Evolutionary conservation across 1,140 invertebrate genomes (phyloP).

Genomic region (Vollenhovia emeryi): DNA sequence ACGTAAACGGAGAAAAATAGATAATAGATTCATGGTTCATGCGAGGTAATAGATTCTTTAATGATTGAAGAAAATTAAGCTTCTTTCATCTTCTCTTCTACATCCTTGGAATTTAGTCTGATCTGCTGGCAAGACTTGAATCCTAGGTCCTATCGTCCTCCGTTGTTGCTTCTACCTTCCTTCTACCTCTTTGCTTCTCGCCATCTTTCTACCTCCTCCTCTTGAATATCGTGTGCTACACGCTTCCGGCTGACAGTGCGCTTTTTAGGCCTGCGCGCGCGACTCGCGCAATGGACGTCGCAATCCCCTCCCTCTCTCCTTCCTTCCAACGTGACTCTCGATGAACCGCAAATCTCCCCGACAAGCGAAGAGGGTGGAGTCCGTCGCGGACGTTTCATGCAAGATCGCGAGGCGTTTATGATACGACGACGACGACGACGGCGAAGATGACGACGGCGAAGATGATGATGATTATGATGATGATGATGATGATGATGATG

Average conservation of each 20-base stretch:
- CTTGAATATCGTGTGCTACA: constrained; percentile 61
- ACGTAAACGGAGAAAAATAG: background rate
- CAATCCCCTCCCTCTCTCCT: constrained; percentile 1
- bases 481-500: background rate
- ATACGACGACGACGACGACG: background rate
- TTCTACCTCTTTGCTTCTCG: too few species aligned
- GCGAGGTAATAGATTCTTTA: background rate
- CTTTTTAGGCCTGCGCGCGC: constrained; percentile 65
- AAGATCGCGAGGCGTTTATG: constrained; percentile 18
- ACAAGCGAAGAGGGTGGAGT: constrained; percentile 47
- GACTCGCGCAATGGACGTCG: constrained; percentile 43
- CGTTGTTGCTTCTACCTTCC: background rate
- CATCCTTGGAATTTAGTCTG: constrained; percentile 2
- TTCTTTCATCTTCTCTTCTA: constrained; percentile 26
- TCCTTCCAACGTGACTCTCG: constrained; percentile 35
- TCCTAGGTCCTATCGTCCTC: constrained; percentile 3
- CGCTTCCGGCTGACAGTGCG: constrained; percentile 72
- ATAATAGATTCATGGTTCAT: background rate
- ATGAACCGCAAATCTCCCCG: constrained; percentile 60
- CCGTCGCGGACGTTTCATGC: constrained; percentile 27
- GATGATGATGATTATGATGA: background rate
- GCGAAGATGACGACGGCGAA: background rate
- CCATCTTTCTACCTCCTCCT: constrained; percentile 42
- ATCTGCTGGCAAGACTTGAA: constrained; percentile 6
- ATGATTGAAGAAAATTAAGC: background rate